Evolutionary conservation across 2,113 vertebrate genomes (phyloP), one percentile per base, ranked within the genome.

Genomic region (Paralichthys olivaceus): DNA sequence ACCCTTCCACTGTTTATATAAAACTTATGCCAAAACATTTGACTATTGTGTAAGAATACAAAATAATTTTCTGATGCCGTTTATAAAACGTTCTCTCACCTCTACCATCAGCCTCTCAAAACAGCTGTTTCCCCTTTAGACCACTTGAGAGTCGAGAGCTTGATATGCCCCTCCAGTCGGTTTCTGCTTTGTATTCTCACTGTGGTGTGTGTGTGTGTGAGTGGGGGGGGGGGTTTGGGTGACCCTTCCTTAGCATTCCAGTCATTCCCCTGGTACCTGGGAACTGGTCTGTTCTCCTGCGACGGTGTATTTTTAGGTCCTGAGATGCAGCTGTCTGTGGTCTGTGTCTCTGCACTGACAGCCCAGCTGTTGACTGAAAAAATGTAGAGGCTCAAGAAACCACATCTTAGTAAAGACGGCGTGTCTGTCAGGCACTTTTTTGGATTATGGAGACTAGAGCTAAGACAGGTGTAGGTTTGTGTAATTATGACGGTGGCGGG

Each of bases 231-330:
- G 75, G 19, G 61, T 77, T 51, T 67, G 23, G 23, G 28, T 55
- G 55, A 69, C 75, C 67, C 75, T 68, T 81, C 54, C 55, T 69
- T 83, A 74, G 77, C 85, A 88, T 93, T 90, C 88, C 86, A 79
- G 66, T 51, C 80, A 87, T 90, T 89, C 88, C 90, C 83, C 90
- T 84, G 86, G 77, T 90, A 93, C 93, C 91, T 93, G 92, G 84
- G 80, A 92, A 74, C 47, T 49, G 72, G 70, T 75, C 80, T 77
- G 70, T 72, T 78, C 80, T 87, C 57, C 62, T 79, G 56, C 40
- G 5, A 9, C 19, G 0, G 45, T 58, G 32, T 93, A 92, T 92
- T 91, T 92, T 89, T 90, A 92, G 89, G 34, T 55, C 51, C 58
- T 74, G 32, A 70, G 73, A 75, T 78, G 82, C 90, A 92, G 90